A percentile compares a stretch with the other conserved stretches of the same genome.
phyloP scores from a whole-genome alignment of 1,140 invertebrate species.

The Wasmannia auropunctata region DNA sequence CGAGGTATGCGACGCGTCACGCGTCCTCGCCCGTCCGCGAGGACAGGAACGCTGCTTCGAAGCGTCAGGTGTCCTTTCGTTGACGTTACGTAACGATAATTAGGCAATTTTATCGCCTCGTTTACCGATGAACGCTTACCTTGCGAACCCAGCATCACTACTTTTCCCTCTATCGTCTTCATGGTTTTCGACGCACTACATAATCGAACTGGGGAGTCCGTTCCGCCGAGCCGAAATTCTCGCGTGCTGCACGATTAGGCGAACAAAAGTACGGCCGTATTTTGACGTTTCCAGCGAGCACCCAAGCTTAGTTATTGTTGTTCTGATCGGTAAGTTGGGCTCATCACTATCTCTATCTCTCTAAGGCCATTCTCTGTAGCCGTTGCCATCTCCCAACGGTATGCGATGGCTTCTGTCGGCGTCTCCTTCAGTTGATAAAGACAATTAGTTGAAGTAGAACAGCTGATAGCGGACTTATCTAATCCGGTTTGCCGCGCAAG shows the following conservation, averaged over 20 bases:
- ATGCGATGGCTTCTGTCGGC: neutral
- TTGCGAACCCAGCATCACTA: conserved; percentile 93
- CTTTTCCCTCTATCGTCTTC: conserved; percentile 91
- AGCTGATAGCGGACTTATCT: neutral
- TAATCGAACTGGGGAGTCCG: conserved; percentile 5
- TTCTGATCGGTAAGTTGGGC: conserved; percentile 2
- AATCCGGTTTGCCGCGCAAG: neutral
- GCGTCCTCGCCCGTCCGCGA: neutral
- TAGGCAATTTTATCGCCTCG: neutral
- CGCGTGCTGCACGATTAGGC: neutral
- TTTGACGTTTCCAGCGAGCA: conserved; percentile 14
- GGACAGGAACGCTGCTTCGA: too few relatives aligned
- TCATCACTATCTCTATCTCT: neutral
- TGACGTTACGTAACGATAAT: conserved; percentile 22
- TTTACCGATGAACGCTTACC: conserved; percentile 85
- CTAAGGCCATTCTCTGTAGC: neutral
- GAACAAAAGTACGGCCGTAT: neutral
- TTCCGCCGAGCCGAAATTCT: neutral
- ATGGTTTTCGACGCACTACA: conserved; percentile 50
- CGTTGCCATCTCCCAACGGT: conserved; percentile 13
- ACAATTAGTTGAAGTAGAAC: neutral
- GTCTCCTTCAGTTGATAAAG: neutral
- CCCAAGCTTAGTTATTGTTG: neutral
- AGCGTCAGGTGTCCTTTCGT: neutral
- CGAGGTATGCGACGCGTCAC: neutral